These are phyloP conservation scores for Halictus ligatus DNA, from an alignment of 2,888 invertebrate species.

Conservation along the genomic window DNA sequence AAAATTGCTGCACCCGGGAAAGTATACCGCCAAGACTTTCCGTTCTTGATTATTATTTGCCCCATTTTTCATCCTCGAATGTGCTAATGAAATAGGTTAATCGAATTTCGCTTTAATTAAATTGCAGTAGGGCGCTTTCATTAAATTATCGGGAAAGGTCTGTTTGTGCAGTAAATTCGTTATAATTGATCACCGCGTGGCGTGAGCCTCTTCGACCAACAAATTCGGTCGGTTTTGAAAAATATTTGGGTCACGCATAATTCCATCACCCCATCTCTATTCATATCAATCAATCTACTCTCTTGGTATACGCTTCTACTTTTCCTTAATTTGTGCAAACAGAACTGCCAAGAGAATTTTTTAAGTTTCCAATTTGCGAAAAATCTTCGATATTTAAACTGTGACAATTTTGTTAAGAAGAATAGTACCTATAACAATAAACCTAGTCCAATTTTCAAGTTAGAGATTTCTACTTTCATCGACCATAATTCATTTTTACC, in stretches of 20 bases:
- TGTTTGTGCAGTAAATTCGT: slow-evolving; percentile 42
- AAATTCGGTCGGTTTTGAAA: background rate
- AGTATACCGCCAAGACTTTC: no score
- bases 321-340: background rate
- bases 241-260: slow-evolving; percentile 1
- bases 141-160: slow-evolving; percentile 36
- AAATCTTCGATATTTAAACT: no score
- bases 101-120: slow-evolving; percentile 37
- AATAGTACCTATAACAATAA: no score
- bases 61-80: background rate
- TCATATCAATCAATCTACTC: background rate
- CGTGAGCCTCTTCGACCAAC: background rate
- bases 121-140: slow-evolving; percentile 36
- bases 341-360: background rate
- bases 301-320: background rate
- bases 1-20: background rate
- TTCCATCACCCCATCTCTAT: background rate
- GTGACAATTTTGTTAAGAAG: no score
- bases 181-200: slow-evolving; percentile 32
- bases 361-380: no score
- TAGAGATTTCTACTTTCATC: no score
- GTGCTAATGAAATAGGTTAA: slow-evolving; percentile 25
- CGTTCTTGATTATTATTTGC: background rate
- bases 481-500: no score
- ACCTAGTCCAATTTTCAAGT: no score